phyloP scores from a whole-genome alignment of 2,113 vertebrate species.

The Egretta garzetta region DNA sequence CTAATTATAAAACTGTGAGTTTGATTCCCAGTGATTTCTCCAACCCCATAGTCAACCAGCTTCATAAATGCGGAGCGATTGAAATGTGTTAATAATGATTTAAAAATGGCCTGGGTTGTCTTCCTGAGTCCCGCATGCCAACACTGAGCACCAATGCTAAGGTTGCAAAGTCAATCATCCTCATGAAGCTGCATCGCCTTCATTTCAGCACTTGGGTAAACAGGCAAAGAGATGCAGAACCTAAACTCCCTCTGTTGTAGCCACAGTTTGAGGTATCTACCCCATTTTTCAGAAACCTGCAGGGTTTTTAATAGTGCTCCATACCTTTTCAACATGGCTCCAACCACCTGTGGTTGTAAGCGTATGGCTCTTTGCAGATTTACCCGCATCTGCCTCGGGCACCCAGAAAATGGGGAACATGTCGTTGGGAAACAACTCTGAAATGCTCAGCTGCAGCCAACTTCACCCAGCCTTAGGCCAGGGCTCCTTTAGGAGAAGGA shows the following conservation, averaged over 20 bases:
- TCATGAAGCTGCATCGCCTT: background rate
- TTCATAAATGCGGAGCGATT: background rate
- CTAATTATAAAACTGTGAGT: background rate
- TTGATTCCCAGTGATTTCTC: background rate
- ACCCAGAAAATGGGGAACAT: background rate
- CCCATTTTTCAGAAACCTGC: background rate
- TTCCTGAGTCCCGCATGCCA: background rate
- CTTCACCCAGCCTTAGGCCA: background rate
- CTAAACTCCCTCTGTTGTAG: background rate
- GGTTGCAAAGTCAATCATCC: background rate
- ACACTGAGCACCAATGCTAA: background rate
- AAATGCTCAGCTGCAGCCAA: background rate
- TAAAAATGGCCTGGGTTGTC: background rate
- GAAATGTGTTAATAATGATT: background rate
- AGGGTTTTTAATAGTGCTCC: background rate
- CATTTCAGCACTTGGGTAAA: background rate
- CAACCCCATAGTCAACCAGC: background rate
- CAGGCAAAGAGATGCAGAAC: background rate
- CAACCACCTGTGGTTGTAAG: background rate
- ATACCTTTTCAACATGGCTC: fast-evolving
- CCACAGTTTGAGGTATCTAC: background rate
- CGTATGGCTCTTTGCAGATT: background rate
- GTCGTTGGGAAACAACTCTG: background rate
- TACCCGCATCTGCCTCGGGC: fast-evolving
- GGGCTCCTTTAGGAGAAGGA: background rate